Conservation (phyloP, 2,888 invertebrate genomes). For the Thera britannica region DNA sequence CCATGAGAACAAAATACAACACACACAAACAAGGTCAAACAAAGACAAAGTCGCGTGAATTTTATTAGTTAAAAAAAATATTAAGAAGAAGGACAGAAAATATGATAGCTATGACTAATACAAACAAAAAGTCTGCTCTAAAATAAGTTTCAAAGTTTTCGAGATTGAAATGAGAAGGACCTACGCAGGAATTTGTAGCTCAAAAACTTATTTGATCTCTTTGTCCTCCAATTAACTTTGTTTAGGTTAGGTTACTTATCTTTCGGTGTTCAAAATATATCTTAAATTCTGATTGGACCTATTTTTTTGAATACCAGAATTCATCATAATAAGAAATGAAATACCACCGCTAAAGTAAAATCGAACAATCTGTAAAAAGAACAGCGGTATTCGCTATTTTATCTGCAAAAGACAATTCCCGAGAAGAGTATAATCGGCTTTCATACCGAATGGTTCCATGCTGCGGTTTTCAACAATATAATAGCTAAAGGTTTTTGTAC, state of each 20-base stretch:
- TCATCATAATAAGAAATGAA: background rate
- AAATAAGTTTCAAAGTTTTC: conserved; percentile 20
- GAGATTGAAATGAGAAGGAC: conserved; percentile 17
- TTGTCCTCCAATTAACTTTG: background rate
- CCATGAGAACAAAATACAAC: no score
- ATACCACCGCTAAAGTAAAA: background rate
- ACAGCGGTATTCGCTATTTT: background rate
- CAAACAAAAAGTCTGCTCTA: background rate
- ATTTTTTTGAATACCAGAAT: no score
- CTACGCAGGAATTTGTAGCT: conserved; percentile 9
- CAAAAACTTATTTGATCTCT: conserved; percentile 13
- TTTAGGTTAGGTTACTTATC: background rate
- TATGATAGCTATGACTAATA: background rate
- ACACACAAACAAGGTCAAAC: no score
- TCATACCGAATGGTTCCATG: background rate
- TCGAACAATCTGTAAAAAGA: background rate
- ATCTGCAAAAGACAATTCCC: background rate
- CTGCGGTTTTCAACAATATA: background rate
- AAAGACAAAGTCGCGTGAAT: no score
- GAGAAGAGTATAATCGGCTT: background rate
- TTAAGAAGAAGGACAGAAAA: no score
- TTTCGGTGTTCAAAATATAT: background rate
- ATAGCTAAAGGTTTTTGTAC: background rate
- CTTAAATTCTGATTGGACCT: no score
- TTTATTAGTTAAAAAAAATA: no score